phyloP scores from a whole-genome alignment of 2,888 invertebrate genomes.

The Kryphioiulus occultus region DNA sequence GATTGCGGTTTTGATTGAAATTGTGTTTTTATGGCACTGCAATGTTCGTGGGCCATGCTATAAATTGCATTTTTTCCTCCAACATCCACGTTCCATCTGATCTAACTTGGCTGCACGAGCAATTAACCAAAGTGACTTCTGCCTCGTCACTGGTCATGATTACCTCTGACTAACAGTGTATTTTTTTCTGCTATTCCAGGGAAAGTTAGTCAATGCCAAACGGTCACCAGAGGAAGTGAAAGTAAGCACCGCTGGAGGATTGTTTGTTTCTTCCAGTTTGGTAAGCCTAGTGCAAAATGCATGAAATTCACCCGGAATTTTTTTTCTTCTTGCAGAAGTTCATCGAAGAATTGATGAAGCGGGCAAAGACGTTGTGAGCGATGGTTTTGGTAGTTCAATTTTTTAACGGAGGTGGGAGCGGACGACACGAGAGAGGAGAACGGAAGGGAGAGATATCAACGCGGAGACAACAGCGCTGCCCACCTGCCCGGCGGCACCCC shows the following conservation, averaged over 20 bases:
- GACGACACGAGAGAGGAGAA: neutral
- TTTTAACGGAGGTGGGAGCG: neutral
- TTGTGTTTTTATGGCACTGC: too few species aligned
- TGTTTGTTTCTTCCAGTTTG: neutral
- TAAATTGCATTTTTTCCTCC: too few species aligned
- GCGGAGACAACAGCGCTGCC: neutral
- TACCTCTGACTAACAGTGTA: neutral
- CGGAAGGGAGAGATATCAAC: neutral
- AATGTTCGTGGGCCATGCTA: too few species aligned
- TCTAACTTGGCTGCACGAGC: neutral
- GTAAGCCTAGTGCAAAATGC: neutral
- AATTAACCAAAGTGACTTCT: neutral
- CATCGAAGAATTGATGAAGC: constrained; percentile 86
- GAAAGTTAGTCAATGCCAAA: constrained; percentile 81
- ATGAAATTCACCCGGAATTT: neutral
- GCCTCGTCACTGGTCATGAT: neutral
- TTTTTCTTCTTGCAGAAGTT: constrained; percentile 72
- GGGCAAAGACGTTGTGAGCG: constrained; percentile 83
- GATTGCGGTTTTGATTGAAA: too few species aligned
- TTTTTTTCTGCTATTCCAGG: constrained; percentile 64
- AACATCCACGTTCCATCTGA: neutral
- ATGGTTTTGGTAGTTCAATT: constrained; percentile 27
- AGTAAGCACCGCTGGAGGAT: constrained; percentile 67
- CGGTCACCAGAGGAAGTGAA: constrained; percentile 86
- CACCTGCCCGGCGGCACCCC: neutral